Evolutionary conservation across 2,797 vertebrate species (phyloP), one percentile per base, ranked within the genome.

Genomic region (Salarias fasciatus): DNA sequence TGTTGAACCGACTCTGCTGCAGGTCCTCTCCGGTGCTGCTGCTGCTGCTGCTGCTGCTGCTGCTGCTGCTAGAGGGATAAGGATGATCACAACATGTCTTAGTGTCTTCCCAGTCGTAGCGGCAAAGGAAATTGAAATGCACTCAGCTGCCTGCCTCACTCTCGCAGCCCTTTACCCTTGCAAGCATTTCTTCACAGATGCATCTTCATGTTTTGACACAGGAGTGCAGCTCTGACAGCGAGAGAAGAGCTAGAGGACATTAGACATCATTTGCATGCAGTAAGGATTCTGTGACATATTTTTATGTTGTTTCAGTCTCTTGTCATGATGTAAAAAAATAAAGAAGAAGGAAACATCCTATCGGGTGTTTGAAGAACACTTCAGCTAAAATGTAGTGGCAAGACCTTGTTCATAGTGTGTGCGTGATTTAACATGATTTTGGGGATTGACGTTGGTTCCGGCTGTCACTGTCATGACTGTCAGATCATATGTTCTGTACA

Each of bases 1-100:
- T 73, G 72, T 84, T 86, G 68, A 71, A 53, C 77, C 65, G 72
- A 74, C 76, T 86, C 68, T 91, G 83, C 87, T 88, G 90, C 89
- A 88, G 84, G 84, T 82, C 87, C 59, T 52, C 58, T 60, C 33
- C 65, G n/a, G n/a, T n/a, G n/a, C n/a, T n/a, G 18, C 18, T 24
- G 72, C 53, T 82, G 67, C 47, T 73, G 64, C 36, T 70, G 73
- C 56, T 81, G 73, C 67, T 75, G 69, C 57, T 72, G 72, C 63
- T 72, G 63, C 30, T 75, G 59, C 44, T 79, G 75, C 48, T 72
- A 55, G 63, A 67, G 71, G 77, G 72, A 79, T 69, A 54, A 73
- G 61, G 79, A 85, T 64, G 55, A 80, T 78, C 67, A 78, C 33
- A 83, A 85, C 75, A 81, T 74, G 74, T 79, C 80, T 77, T 60